Conservation (phyloP, 2,797 vertebrate genomes). For the Sebastes kiyomatsui region DNA sequence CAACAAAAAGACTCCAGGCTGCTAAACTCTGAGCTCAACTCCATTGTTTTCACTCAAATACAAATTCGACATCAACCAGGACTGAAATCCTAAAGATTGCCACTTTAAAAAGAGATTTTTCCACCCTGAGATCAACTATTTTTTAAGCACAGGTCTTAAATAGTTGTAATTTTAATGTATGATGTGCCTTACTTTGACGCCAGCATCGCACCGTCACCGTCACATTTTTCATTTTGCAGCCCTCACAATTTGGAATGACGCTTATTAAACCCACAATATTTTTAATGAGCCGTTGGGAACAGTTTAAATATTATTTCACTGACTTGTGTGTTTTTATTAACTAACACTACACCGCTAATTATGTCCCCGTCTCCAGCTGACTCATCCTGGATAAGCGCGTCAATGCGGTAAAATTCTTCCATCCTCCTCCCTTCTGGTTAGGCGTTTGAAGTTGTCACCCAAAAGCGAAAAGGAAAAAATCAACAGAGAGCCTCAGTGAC, state of each 20-base stretch:
- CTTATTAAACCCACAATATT: not conserved
- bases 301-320: conserved; percentile 39
- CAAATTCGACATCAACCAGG: too few relatives aligned
- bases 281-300: conserved; percentile 18
- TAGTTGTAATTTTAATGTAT: not conserved
- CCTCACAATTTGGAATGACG: not conserved
- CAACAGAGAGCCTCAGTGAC: conserved; percentile 28
- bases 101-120: not conserved
- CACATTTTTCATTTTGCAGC: not conserved
- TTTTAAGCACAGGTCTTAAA: not conserved
- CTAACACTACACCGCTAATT: conserved; percentile 20
- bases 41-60: too few relatives aligned
- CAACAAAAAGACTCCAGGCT: too few relatives aligned
- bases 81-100: too few relatives aligned
- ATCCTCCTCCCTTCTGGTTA: conserved; percentile 20
- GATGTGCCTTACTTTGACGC: not conserved
- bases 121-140: not conserved
- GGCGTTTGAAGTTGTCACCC: conserved; percentile 55
- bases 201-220: not conserved
- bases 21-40: too few relatives aligned
- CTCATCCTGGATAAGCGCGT: conserved; percentile 54
- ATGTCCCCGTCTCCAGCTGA: conserved; percentile 21
- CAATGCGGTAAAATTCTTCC: conserved; percentile 38
- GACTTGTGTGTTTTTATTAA: conserved; percentile 28
- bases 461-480: conserved; percentile 38